Conservation (phyloP, 37 sponge, comb jelly and placozoan genomes). For the Chondrilla cf. caribensis region DNA sequence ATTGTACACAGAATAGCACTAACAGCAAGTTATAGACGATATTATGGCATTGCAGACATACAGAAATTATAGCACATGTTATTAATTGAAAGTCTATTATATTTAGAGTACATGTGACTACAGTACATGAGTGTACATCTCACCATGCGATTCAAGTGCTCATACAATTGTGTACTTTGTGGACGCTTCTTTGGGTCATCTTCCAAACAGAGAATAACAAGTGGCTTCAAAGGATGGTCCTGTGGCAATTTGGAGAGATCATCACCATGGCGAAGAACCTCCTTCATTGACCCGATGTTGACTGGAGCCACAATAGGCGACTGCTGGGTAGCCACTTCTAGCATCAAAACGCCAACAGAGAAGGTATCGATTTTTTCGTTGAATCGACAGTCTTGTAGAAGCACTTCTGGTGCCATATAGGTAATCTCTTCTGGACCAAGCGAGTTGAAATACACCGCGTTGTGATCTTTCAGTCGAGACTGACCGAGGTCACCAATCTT, state of each 20-base stretch:
- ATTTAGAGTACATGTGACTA: too few relatives aligned
- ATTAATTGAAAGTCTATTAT: too few relatives aligned
- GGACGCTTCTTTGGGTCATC: not conserved
- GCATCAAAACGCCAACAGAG: constrained; percentile 21
- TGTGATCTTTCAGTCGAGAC: not conserved
- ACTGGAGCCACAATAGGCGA: not conserved
- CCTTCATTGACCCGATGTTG: not conserved
- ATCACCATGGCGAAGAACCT: not conserved
- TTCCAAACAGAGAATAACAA: not conserved
- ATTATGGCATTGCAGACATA: too few relatives aligned
- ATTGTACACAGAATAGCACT: too few relatives aligned
- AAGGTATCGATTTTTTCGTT: constrained; percentile 26
- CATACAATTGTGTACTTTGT: too few relatives aligned
- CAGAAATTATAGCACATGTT: too few relatives aligned
- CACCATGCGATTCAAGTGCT: too few relatives aligned
- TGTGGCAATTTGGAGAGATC: not conserved
- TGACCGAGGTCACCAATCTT: not conserved
- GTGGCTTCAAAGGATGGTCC: constrained; percentile 24
- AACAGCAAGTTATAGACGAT: too few relatives aligned
- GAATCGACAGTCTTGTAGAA: not conserved
- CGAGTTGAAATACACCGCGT: not conserved
- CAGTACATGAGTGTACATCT: too few relatives aligned
- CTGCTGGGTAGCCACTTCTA: not conserved
- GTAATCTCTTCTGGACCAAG: not conserved
- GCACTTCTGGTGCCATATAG: constrained; percentile 40